Conservation (phyloP, 2,888 invertebrate species). For the Globia sparganii region DNA sequence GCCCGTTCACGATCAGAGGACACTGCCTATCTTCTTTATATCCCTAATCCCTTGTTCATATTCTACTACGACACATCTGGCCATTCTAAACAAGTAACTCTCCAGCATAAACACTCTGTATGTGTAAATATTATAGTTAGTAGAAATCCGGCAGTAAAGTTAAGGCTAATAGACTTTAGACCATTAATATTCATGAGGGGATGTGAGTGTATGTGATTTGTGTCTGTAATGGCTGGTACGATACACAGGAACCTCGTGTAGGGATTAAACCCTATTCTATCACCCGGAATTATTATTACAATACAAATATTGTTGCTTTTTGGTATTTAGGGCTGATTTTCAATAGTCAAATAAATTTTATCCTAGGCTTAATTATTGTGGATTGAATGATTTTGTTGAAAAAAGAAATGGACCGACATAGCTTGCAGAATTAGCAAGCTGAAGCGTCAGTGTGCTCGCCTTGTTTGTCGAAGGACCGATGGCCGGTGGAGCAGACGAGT, state of each 20-base stretch:
- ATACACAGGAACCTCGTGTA: slow-evolving; percentile 10
- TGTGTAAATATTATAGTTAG: slow-evolving; percentile 28
- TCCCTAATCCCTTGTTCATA: not conserved
- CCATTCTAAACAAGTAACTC: not conserved
- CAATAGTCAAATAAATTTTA: not conserved
- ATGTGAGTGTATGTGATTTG: slow-evolving; percentile 52
- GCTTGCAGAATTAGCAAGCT: not conserved
- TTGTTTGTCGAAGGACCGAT: not conserved
- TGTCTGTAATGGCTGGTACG: slow-evolving; percentile 33
- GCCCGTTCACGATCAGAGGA: not conserved
- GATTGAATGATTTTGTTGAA: not conserved
- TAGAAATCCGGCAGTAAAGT: slow-evolving; percentile 17
- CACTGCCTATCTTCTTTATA: not conserved
- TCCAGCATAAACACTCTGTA: not conserved
- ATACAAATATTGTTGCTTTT: not conserved
- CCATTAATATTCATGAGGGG: slow-evolving; percentile 56
- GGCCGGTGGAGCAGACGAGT: not conserved
- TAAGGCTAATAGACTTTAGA: slow-evolving; percentile 46
- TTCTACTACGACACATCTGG: not conserved
- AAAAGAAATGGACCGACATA: not conserved
- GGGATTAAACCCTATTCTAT: not conserved
- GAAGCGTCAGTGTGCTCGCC: not conserved
- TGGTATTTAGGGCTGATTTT: not conserved
- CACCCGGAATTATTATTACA: not conserved
- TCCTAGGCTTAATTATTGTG: not conserved